These are phyloP conservation scores for Sarcophaga peregrina DNA, from an alignment of 1,140 invertebrate genomes.

Conservation along the genomic window DNA sequence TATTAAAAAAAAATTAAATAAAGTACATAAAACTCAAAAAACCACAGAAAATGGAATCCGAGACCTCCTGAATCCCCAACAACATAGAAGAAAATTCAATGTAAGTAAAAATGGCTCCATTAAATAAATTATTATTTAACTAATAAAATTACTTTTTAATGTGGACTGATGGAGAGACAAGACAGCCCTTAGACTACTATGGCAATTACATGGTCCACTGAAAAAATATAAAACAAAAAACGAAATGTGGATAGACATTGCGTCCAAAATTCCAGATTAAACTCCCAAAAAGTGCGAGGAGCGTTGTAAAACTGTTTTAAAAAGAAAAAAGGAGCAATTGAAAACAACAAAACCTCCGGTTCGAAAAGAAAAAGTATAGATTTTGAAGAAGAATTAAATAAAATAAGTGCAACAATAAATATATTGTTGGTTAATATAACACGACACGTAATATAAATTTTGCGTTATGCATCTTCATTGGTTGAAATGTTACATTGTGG, in stretches of 20 bases:
- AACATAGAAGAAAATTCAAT: background rate
- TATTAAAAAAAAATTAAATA: background rate
- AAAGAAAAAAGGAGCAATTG: background rate
- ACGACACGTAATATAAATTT: no score
- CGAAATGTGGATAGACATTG: background rate
- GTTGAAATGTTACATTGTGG: no score
- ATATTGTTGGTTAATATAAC: no score
- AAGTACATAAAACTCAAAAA: background rate
- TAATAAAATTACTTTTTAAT: background rate
- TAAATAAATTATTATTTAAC: background rate
- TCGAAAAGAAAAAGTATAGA: background rate
- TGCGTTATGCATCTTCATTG: no score
- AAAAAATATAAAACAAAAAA: background rate
- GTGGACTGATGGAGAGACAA: background rate
- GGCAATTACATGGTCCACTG: background rate
- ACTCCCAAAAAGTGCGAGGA: background rate
- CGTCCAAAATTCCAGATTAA: background rate
- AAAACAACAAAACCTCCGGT: background rate
- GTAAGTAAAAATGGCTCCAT: background rate
- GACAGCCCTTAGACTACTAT: background rate
- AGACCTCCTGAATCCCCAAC: background rate
- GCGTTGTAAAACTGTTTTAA: background rate
- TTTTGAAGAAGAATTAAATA: conserved; percentile 4
- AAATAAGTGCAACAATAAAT: no score
- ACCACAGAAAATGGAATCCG: background rate